Percentiles rank a stretch among this genome's conserved stretches.
These are phyloP conservation scores for Podocnemis expansa DNA, from an alignment of 2,113 vertebrate genomes.

Conservation along the genomic window DNA sequence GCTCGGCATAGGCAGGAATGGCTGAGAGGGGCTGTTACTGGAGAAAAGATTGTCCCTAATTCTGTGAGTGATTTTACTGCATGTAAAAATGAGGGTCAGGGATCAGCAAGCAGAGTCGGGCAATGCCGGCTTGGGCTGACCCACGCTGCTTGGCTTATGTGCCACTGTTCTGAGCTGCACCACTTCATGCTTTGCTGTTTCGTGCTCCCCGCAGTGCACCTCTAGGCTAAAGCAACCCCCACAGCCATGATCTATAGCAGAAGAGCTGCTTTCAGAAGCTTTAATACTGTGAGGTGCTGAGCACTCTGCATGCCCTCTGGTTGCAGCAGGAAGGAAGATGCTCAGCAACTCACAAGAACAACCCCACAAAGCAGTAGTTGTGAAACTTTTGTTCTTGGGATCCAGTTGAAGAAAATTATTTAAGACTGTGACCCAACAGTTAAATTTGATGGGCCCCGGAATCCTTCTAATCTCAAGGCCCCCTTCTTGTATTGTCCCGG, in stretches of 20 bases:
- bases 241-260: not conserved
- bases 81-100: not conserved
- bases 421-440: too few species aligned
- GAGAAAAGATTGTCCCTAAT: not conserved
- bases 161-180: not conserved
- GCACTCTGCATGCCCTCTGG: not conserved
- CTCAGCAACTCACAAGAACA: not conserved
- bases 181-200: not conserved
- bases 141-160: not conserved
- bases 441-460: too few species aligned
- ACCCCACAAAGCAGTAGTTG: too few species aligned
- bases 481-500: too few species aligned
- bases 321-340: not conserved
- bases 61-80: too few species aligned
- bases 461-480: too few species aligned
- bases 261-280: not conserved
- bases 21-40: not conserved
- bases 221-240: not conserved
- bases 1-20: not conserved
- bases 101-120: not conserved
- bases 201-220: not conserved
- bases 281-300: not conserved
- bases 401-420: too few species aligned
- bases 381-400: too few species aligned
- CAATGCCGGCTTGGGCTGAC: not conserved